Evolutionary conservation across 2,888 invertebrate species (phyloP), one percentile per base, ranked within the genome.

Genomic region (Heliconius hortense): DNA sequence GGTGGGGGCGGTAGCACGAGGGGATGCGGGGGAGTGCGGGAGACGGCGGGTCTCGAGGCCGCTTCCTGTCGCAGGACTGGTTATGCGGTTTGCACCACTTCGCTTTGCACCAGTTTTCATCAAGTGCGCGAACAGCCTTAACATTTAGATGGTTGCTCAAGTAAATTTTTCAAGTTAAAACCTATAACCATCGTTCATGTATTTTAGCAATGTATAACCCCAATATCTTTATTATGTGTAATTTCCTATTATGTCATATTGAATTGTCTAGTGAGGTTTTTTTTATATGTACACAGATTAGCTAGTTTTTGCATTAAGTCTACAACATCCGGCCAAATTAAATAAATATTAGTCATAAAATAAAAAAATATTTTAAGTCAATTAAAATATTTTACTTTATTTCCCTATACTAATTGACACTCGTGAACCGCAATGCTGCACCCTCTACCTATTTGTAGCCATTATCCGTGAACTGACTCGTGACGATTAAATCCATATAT

Each of bases 51-150:
- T 81, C 85, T 86, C 91, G 91, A 91, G 91, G 91, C 89, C 91
- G 90, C 93, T 92, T 92, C 93, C 93, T 92, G 92, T 88, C 91
- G 87, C 85, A 87, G 87, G 90, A 93, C 93, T 89, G 93, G 93
- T 93, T 93, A 85, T 93, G 89, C 84, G 85, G 88, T 90, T 90
- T 92, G 91, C 90, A 92, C 92, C 89, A 92, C 90, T 90, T 89
- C 88, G 86, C 86, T 89, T 88, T 90, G 92, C 90, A 91, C 93
- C 90, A 92, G 92, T 93, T 93, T 89, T 85, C 86, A 89, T 88
- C 84, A 83, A 83, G 82, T 83, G 89, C 88, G 86, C 84, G 85
- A 87, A 86, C 86, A 88, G 88, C 88, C 87, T 89, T 88, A 87
- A 87, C 85, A 85, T 85, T 88, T 85, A 85, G 81, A 82, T 82